These are phyloP conservation scores for Tinea trinotella DNA, from an alignment of 2,888 invertebrate species.

Conservation along the genomic window DNA sequence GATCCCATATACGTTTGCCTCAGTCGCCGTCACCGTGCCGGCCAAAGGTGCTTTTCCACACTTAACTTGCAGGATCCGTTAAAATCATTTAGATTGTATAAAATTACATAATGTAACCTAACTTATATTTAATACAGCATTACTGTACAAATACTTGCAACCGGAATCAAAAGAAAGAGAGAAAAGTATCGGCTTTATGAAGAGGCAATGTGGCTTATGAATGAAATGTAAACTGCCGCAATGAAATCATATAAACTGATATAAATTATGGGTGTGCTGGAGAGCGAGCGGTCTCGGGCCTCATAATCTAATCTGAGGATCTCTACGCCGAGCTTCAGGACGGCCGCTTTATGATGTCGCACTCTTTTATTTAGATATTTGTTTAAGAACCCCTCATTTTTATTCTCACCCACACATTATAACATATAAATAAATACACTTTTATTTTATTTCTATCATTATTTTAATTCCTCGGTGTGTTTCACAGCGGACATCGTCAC, in stretches of 20 bases:
- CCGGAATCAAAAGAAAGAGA: conserved; percentile 13
- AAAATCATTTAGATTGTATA: too few relatives aligned
- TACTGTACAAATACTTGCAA: too few relatives aligned
- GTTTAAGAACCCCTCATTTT: conserved; percentile 60
- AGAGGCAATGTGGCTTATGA: conserved; percentile 45
- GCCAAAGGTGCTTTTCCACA: too few relatives aligned
- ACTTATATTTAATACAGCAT: too few relatives aligned
- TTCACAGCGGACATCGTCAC: conserved; percentile 53
- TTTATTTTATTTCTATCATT: conserved; percentile 66
- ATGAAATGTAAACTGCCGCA: conserved; percentile 67
- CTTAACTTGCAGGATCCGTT: too few relatives aligned
- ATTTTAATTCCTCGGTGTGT: conserved; percentile 54
- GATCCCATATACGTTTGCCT: too few relatives aligned
- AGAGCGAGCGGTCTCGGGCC: conserved; percentile 30
- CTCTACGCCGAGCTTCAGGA: conserved; percentile 35
- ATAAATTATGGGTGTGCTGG: conserved; percentile 28
- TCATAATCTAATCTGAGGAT: conserved; percentile 60
- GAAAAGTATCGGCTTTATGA: conserved; percentile 13
- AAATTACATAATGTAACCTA: too few relatives aligned
- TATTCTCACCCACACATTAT: conserved; percentile 61
- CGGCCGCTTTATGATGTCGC: conserved; percentile 50
- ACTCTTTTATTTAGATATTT: conserved; percentile 68
- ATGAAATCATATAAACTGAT: conserved; percentile 66
- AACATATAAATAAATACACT: conserved; percentile 63
- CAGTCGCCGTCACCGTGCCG: too few relatives aligned